These are phyloP conservation scores for Orussus abietinus DNA, from an alignment of 1,140 invertebrate species.

Conservation along the genomic window DNA sequence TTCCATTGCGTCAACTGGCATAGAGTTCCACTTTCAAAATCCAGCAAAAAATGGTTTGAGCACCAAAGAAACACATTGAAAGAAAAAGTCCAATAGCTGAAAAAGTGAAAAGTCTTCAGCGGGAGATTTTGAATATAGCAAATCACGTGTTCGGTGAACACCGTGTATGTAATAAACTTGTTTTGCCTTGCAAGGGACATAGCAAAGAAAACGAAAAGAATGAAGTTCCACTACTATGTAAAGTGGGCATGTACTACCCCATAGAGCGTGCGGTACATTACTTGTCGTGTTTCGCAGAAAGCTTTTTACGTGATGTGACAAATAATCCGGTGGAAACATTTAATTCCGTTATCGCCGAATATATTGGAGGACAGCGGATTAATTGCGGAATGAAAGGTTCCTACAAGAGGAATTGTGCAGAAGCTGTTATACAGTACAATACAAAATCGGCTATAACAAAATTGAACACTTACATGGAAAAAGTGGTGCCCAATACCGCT, in stretches of 20 bases:
- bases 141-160: slow-evolving; percentile 27
- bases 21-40: too few species aligned
- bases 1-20: too few species aligned
- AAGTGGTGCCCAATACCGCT: background rate
- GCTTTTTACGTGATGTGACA: slow-evolving; percentile 31
- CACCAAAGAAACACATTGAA: slow-evolving; percentile 7
- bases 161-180: too few species aligned
- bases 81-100: background rate
- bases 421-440: slow-evolving; percentile 27
- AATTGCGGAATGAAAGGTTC: slow-evolving; percentile 24
- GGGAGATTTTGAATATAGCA: slow-evolving; percentile 19
- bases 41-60: too few species aligned
- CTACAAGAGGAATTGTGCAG: slow-evolving; percentile 29
- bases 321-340: slow-evolving; percentile 41
- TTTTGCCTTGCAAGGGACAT: too few species aligned
- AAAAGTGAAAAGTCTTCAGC: slow-evolving; percentile 10
- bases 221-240: background rate
- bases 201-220: background rate
- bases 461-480: background rate
- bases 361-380: slow-evolving; percentile 36
- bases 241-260: background rate
- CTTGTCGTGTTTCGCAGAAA: slow-evolving; percentile 7
- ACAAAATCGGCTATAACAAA: slow-evolving; percentile 1
- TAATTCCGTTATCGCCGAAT: slow-evolving; percentile 31
- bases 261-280: background rate